These are phyloP conservation scores for Acanthochromis polyacanthus DNA, from an alignment of 2,113 vertebrate species.

Conservation along the genomic window DNA sequence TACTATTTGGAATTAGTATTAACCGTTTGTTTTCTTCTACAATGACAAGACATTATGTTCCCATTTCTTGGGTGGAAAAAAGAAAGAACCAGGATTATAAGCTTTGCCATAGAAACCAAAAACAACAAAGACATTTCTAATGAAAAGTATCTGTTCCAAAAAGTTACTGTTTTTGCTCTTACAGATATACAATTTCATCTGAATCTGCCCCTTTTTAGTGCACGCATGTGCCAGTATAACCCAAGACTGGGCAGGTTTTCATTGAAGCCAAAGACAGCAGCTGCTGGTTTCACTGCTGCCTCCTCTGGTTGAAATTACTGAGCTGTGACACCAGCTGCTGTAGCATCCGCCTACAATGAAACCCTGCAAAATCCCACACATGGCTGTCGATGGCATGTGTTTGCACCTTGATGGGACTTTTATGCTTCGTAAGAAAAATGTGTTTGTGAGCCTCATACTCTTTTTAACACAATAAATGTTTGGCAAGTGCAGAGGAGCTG, in stretches of 20 bases:
- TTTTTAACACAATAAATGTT: slow-evolving; percentile 84
- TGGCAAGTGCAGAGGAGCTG: slow-evolving; percentile 65
- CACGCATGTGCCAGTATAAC: slow-evolving; percentile 58
- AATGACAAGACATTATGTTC: slow-evolving; percentile 36
- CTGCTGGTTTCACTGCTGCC: slow-evolving; percentile 24
- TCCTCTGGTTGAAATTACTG: slow-evolving; percentile 16
- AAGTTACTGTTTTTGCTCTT: slow-evolving; percentile 51
- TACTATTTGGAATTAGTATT: slow-evolving; percentile 39
- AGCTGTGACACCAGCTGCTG: slow-evolving; percentile 35
- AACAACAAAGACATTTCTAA: slow-evolving; percentile 40
- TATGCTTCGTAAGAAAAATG: slow-evolving; percentile 66
- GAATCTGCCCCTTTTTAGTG: slow-evolving; percentile 36
- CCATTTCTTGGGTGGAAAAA: slow-evolving; percentile 31
- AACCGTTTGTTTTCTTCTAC: slow-evolving; percentile 52
- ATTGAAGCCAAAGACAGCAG: slow-evolving; percentile 23
- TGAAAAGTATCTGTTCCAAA: slow-evolving; percentile 43
- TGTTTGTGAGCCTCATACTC: slow-evolving; percentile 78
- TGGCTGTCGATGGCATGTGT: slow-evolving; percentile 49
- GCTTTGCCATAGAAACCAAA: slow-evolving; percentile 35
- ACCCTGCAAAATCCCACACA: slow-evolving; percentile 36
- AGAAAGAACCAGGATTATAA: slow-evolving; percentile 24
- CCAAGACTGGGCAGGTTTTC: slow-evolving; percentile 20
- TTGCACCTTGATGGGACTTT: slow-evolving; percentile 59
- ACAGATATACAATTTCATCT: slow-evolving; percentile 66
- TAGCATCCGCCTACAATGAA: slow-evolving; percentile 24